These are phyloP conservation scores for Chrysolina americana DNA, from an alignment of 2,888 invertebrate genomes.

Conservation along the genomic window DNA sequence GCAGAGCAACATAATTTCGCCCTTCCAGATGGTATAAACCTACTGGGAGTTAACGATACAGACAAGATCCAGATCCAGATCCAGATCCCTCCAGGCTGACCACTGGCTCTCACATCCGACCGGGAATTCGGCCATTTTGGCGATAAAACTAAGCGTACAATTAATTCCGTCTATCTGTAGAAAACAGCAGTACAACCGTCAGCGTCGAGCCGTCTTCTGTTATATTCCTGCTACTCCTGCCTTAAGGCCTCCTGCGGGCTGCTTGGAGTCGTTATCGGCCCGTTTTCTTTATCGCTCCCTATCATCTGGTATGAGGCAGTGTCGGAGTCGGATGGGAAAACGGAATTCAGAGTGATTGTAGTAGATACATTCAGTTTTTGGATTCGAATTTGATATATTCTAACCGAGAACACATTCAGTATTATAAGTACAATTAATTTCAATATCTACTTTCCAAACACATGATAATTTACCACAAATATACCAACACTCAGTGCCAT, in stretches of 20 bases:
- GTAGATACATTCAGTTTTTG: too few species aligned
- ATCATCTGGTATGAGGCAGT: neutral
- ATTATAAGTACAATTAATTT: too few species aligned
- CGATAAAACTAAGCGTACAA: slow-evolving; percentile 62
- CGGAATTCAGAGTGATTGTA: neutral
- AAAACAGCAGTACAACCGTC: slow-evolving; percentile 48
- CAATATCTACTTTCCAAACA: too few species aligned
- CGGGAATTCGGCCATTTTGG: slow-evolving; percentile 52
- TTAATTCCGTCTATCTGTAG: slow-evolving; percentile 58
- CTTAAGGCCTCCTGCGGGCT: slow-evolving; percentile 40
- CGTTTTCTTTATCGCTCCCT: slow-evolving; percentile 50
- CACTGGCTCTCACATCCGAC: slow-evolving; percentile 50
- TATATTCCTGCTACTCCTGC: slow-evolving; percentile 15
- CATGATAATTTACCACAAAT: too few species aligned
- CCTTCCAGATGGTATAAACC: neutral
- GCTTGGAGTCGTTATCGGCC: slow-evolving; percentile 53
- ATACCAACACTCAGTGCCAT: too few species aligned
- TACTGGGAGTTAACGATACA: neutral
- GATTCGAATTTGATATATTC: too few species aligned
- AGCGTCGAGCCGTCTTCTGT: slow-evolving; percentile 34
- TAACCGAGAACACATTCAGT: too few species aligned
- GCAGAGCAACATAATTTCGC: neutral
- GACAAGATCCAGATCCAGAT: neutral
- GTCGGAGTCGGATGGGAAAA: neutral
- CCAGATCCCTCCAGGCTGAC: slow-evolving; percentile 47